phyloP scores from a whole-genome alignment of 1,140 invertebrate species.

The Megalonaias nervosa region DNA sequence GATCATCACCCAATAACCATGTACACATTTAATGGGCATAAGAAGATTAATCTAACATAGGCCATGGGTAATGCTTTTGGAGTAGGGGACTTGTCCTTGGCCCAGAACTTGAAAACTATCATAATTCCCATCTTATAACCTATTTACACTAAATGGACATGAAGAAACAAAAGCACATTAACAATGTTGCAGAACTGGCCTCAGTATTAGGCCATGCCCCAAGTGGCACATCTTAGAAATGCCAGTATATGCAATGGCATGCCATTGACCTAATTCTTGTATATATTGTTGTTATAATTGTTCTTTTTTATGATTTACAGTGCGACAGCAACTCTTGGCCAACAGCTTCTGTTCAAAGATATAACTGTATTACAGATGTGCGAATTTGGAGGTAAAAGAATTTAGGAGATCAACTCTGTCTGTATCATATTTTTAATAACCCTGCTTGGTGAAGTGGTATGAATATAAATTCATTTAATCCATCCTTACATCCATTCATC shows the following conservation, averaged over 20 bases:
- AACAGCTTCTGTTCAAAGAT: slow-evolving; percentile 71
- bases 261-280: not conserved
- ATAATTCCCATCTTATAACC: too few species aligned
- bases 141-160: too few species aligned
- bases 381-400: slow-evolving; percentile 66
- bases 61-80: too few species aligned
- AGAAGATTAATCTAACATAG: too few species aligned
- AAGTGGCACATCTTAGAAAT: not conserved
- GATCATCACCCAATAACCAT: too few species aligned
- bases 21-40: too few species aligned
- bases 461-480: not conserved
- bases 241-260: not conserved
- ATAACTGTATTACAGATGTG: slow-evolving; percentile 69
- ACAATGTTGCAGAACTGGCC: too few species aligned
- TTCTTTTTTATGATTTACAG: slow-evolving; percentile 44
- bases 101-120: too few species aligned
- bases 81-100: too few species aligned
- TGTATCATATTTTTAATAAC: not conserved
- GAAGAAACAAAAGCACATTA: too few species aligned
- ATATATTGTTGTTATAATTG: not conserved
- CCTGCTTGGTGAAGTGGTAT: not conserved
- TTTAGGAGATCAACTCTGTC: not conserved
- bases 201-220: too few species aligned
- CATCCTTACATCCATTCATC: too few species aligned
- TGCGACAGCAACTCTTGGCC: slow-evolving; percentile 68